A percentile compares a stretch with the other conserved stretches of the same genome.
phyloP scores from a whole-genome alignment of 2,797 vertebrate genomes.

The Muscicapa comitata region DNA sequence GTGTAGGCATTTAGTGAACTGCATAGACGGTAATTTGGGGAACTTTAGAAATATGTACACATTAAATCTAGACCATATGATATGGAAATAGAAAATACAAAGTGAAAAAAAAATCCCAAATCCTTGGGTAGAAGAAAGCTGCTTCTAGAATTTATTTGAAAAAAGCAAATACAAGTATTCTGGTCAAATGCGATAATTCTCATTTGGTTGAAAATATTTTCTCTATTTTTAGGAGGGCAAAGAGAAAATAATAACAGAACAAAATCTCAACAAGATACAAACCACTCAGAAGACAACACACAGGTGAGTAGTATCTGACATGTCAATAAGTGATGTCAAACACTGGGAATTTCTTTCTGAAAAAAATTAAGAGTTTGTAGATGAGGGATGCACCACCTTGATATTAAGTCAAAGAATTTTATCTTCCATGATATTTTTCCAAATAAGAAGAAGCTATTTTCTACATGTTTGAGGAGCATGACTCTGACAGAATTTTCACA shows the following conservation, averaged over 20 bases:
- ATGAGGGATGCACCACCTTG: background rate
- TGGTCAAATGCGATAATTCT: background rate
- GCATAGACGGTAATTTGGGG: background rate
- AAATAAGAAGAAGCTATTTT: background rate
- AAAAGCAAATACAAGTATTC: background rate
- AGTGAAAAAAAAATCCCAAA: background rate
- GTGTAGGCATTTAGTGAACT: fast-evolving
- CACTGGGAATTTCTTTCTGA: background rate
- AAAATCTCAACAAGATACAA: background rate
- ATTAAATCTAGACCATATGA: background rate
- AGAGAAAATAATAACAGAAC: background rate
- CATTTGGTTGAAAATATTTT: background rate
- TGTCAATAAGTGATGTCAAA: background rate
- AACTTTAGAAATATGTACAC: background rate
- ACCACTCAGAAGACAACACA: background rate
- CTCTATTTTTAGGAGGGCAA: background rate
- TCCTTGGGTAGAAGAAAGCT: background rate
- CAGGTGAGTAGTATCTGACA: background rate
- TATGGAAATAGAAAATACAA: background rate
- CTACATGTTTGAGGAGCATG: background rate
- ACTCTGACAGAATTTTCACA: background rate
- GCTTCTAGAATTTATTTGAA: background rate
- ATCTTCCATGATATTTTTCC: background rate
- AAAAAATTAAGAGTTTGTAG: background rate
- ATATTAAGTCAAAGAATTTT: background rate